A percentile compares a stretch with the other conserved stretches of the same genome.
Evolutionary conservation across 2,113 vertebrate species (phyloP).

Genomic region (Pipa parva): DNA sequence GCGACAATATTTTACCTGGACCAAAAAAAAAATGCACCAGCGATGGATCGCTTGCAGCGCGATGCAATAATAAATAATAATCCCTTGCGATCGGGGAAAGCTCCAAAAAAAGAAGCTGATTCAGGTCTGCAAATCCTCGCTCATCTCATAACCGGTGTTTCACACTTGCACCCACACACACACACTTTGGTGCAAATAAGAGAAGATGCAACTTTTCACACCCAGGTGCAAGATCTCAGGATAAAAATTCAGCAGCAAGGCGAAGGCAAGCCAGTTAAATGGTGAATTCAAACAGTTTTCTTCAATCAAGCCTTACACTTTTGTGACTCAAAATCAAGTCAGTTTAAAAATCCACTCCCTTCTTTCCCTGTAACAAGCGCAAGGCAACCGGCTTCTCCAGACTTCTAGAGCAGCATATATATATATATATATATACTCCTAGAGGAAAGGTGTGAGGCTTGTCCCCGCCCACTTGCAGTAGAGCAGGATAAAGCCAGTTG

Average conservation of each 20-base stretch:
- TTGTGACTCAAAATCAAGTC: conserved; percentile 7
- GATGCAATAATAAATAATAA: conserved; percentile 7
- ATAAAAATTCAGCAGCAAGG: background rate
- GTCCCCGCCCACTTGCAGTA: conserved; percentile 56
- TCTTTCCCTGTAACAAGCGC: background rate
- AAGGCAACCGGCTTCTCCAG: conserved; percentile 44
- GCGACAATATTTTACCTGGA: background rate
- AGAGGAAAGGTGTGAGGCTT: conserved; percentile 50
- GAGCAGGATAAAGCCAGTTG: conserved; percentile 53
- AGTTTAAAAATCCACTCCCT: background rate
- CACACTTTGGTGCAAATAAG: background rate
- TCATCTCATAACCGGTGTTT: background rate
- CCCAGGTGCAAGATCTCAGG: background rate
- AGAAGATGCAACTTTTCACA: background rate
- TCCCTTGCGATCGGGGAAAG: too few relatives aligned
- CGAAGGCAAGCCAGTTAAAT: background rate
- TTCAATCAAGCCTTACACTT: background rate
- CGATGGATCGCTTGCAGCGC: background rate
- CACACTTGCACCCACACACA: too few relatives aligned
- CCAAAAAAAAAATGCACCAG: background rate
- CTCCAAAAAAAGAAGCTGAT: conserved; percentile 1
- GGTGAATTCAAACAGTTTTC: background rate
- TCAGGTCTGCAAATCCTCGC: background rate
- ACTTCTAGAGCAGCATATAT: conserved; percentile 61
- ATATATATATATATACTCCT: conserved; percentile 59